These are phyloP conservation scores for Porites divaricata DNA, from an alignment of 92 coral and sea anemone genomes.

Conservation along the genomic window DNA sequence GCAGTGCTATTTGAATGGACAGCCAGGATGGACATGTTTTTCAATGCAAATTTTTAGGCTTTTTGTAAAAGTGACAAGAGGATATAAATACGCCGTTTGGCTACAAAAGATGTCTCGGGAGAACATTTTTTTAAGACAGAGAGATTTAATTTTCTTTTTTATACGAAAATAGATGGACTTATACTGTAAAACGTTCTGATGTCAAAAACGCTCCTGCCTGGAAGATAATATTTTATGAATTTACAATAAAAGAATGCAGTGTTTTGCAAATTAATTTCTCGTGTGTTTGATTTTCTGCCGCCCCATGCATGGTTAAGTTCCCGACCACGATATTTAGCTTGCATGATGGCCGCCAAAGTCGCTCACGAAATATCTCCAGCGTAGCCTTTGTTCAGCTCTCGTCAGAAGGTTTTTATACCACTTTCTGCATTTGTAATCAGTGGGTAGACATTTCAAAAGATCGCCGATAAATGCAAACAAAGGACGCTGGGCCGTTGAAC, in stretches of 20 bases:
- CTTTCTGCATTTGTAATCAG: not conserved
- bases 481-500: not conserved
- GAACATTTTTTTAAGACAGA: not conserved
- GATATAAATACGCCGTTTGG: not conserved
- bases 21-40: slow-evolving; percentile 3
- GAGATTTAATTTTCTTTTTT: not conserved
- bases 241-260: slow-evolving; percentile 43
- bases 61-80: slow-evolving; percentile 9
- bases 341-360: not conserved
- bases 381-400: slow-evolving; percentile 8
- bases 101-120: slow-evolving; percentile 5
- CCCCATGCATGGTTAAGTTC: slow-evolving; percentile 1
- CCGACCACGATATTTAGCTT: slow-evolving; percentile 9
- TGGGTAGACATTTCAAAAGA: slow-evolving; percentile 10
- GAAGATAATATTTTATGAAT: slow-evolving; percentile 30
- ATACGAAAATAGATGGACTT: slow-evolving; percentile 1
- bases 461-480: slow-evolving; percentile 12
- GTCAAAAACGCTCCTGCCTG: slow-evolving; percentile 16
- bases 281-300: slow-evolving; percentile 27
- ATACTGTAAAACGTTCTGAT: slow-evolving; percentile 31
- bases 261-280: slow-evolving; percentile 28
- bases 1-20: slow-evolving; percentile 19
- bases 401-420: not conserved
- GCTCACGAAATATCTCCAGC: slow-evolving; percentile 23
- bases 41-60: slow-evolving; percentile 15